A percentile compares a stretch with the other conserved stretches of the same genome.
These are phyloP conservation scores for Heteropelma amictum DNA, from an alignment of 2,888 invertebrate genomes.

Conservation along the genomic window DNA sequence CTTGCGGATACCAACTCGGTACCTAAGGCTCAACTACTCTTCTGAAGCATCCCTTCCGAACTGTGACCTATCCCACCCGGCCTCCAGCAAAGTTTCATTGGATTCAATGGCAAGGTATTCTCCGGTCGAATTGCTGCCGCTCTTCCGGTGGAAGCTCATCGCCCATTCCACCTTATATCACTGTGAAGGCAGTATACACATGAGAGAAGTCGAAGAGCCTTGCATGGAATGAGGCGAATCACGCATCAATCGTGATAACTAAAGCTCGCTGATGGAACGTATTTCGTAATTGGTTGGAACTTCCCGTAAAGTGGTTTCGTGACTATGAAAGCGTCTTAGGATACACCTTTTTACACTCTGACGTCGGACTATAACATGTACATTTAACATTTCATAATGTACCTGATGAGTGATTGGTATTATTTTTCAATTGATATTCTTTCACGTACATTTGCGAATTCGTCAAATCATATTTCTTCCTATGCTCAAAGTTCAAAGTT, in stretches of 20 bases:
- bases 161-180: slow-evolving; percentile 34
- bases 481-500: too few species aligned
- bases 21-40: slow-evolving; percentile 28
- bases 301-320: neutral
- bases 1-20: slow-evolving; percentile 23
- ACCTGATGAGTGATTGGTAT: too few species aligned
- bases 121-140: slow-evolving; percentile 52
- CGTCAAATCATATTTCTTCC: too few species aligned
- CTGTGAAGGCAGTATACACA: slow-evolving; percentile 17
- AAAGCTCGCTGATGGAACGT: slow-evolving; percentile 31
- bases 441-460: too few species aligned
- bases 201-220: slow-evolving; percentile 6
- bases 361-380: too few species aligned
- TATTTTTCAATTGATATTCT: too few species aligned
- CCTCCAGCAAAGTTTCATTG: slow-evolving; percentile 58
- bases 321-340: neutral
- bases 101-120: slow-evolving; percentile 58
- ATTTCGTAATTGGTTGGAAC: slow-evolving; percentile 26
- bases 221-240: slow-evolving; percentile 19
- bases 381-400: too few species aligned
- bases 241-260: slow-evolving; percentile 32
- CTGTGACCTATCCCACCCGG: slow-evolving; percentile 34
- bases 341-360: neutral
- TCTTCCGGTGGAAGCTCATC: slow-evolving; percentile 54
- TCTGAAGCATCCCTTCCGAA: slow-evolving; percentile 24